Conservation (phyloP, 2,113 vertebrate genomes). For the Lucifuga dentata region DNA sequence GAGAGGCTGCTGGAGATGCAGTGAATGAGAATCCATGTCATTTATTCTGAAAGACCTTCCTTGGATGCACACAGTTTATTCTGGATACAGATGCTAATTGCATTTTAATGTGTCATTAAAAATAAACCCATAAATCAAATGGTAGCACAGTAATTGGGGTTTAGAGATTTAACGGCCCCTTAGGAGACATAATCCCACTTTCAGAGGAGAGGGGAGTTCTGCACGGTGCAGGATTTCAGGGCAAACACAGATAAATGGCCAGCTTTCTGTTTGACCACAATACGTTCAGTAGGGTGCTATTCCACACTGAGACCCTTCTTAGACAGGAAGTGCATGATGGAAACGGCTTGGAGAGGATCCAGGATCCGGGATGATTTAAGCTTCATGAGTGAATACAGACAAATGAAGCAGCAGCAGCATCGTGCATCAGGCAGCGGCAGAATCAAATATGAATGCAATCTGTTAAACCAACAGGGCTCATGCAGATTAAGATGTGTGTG, state of each 20-base stretch:
- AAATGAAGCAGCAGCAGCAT: no score
- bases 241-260: conserved; percentile 52
- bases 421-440: no score
- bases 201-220: conserved; percentile 33
- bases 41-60: conserved; percentile 70
- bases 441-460: conserved; percentile 43
- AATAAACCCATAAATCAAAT: conserved; percentile 83
- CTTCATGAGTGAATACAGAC: conserved; percentile 31
- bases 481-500: conserved; percentile 28
- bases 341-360: conserved; percentile 40
- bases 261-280: conserved; percentile 43
- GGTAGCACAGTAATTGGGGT: conserved; percentile 75
- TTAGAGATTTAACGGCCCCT: conserved; percentile 77
- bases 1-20: conserved; percentile 46
- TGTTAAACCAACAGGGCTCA: conserved; percentile 44
- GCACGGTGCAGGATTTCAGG: conserved; percentile 42
- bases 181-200: conserved; percentile 76
- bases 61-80: conserved; percentile 79
- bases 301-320: conserved; percentile 24
- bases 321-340: conserved; percentile 27
- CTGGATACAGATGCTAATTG: conserved; percentile 83
- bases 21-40: conserved; percentile 48
- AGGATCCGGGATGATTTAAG: conserved; percentile 16
- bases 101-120: conserved; percentile 86
- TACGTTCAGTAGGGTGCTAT: conserved; percentile 29